Conservation (phyloP, 2,113 vertebrate genomes). For the Mungos mungo region DNA sequence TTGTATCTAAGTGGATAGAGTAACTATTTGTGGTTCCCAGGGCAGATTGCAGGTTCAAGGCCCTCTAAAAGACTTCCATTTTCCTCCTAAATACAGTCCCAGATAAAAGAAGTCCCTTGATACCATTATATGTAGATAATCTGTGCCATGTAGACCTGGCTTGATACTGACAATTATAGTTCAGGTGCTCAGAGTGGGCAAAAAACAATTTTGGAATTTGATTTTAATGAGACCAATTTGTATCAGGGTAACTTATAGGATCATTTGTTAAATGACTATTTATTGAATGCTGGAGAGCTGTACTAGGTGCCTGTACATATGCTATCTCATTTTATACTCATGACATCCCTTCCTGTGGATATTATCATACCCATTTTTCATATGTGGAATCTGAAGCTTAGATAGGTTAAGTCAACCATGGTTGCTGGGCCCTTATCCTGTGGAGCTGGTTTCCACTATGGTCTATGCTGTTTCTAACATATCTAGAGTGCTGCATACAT, state of each 20-base stretch:
- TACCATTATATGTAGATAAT: neutral
- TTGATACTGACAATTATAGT: neutral
- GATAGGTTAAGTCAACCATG: neutral
- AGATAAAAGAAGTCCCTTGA: neutral
- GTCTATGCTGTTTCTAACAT: neutral
- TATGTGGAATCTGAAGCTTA: neutral
- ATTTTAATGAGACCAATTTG: neutral
- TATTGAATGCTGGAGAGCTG: neutral
- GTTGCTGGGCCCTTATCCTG: neutral
- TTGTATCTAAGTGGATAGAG: neutral
- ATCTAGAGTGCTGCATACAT: fast-evolving
- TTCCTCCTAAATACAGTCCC: neutral
- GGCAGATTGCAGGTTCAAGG: neutral
- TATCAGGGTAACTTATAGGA: neutral
- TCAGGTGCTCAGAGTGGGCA: neutral
- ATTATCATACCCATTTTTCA: neutral
- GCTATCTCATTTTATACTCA: neutral
- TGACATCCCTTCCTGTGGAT: neutral
- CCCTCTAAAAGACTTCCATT: neutral
- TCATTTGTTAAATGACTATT: neutral
- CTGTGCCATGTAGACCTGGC: neutral
- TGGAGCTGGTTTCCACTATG: fast-evolving
- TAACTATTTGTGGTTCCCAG: neutral
- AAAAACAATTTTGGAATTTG: neutral
- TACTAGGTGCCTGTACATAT: neutral